Percentiles rank a stretch among this genome's conserved stretches.
Evolutionary conservation across 2,113 vertebrate genomes (phyloP).

Genomic region (Dasyprocta punctata): DNA sequence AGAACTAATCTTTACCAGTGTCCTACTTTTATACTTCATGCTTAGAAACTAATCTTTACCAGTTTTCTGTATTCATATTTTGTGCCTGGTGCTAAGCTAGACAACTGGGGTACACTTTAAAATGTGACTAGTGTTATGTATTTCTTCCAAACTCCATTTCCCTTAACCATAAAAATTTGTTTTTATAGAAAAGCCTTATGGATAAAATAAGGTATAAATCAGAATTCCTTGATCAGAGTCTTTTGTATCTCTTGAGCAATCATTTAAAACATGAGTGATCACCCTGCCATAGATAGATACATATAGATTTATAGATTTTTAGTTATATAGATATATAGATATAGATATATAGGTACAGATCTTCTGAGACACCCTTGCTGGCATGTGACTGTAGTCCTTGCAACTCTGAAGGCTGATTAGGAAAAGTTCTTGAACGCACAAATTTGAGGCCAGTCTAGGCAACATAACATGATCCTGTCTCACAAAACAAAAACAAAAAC

Average conservation of each 20-base stretch:
- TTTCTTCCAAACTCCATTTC: constrained; percentile 11
- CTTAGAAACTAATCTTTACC: background rate
- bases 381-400: background rate
- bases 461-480: background rate
- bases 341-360: background rate
- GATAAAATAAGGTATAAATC: background rate
- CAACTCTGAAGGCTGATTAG: background rate
- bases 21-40: background rate
- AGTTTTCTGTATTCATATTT: background rate
- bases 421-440: background rate
- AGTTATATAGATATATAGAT: too few species aligned
- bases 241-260: background rate
- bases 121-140: background rate
- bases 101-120: background rate
- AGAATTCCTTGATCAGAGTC: background rate
- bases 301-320: too few species aligned
- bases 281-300: background rate
- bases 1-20: background rate
- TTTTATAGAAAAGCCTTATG: background rate
- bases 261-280: background rate
- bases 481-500: too few species aligned
- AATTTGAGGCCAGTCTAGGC: background rate
- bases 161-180: background rate
- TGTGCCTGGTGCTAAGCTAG: background rate
- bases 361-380: background rate